phyloP scores from a whole-genome alignment of 2,797 vertebrate species.

The Macropodus opercularis region DNA sequence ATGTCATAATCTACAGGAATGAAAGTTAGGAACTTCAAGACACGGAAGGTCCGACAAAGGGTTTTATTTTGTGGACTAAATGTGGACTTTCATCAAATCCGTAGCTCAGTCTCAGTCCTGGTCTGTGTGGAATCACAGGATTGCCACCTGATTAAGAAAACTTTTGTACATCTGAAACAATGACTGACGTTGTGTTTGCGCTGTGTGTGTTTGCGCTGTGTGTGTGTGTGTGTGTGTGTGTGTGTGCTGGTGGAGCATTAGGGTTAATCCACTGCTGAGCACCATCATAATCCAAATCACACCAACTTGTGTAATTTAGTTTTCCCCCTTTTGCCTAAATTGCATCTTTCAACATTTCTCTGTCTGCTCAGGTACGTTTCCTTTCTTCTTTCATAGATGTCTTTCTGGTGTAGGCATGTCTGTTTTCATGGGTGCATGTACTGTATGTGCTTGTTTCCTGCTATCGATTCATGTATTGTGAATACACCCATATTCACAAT shows the following conservation, averaged over 20 bases:
- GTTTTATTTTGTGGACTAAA: conserved; percentile 14
- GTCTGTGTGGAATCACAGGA: conserved; percentile 58
- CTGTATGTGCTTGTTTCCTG: conserved; percentile 8
- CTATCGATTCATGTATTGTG: neutral
- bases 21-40: neutral
- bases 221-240: conserved; percentile 16
- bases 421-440: conserved; percentile 41
- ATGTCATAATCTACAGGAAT: neutral
- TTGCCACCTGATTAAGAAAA: conserved; percentile 62
- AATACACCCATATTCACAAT: conserved; percentile 5
- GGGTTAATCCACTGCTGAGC: conserved; percentile 69
- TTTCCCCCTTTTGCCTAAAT: conserved; percentile 27
- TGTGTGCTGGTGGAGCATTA: conserved; percentile 40
- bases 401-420: conserved; percentile 11
- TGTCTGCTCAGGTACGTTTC: conserved; percentile 10
- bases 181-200: conserved; percentile 54
- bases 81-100: conserved; percentile 38
- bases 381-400: conserved; percentile 5
- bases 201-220: conserved; percentile 17
- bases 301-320: conserved; percentile 59
- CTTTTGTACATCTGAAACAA: conserved; percentile 71
- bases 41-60: conserved; percentile 9
- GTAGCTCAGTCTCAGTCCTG: conserved; percentile 26
- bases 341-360: conserved; percentile 26
- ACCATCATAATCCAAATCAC: conserved; percentile 75